A percentile compares a stretch with the other conserved stretches of the same genome.
Evolutionary conservation across 2,797 vertebrate species (phyloP).

Genomic region (Myioborus miniatus): DNA sequence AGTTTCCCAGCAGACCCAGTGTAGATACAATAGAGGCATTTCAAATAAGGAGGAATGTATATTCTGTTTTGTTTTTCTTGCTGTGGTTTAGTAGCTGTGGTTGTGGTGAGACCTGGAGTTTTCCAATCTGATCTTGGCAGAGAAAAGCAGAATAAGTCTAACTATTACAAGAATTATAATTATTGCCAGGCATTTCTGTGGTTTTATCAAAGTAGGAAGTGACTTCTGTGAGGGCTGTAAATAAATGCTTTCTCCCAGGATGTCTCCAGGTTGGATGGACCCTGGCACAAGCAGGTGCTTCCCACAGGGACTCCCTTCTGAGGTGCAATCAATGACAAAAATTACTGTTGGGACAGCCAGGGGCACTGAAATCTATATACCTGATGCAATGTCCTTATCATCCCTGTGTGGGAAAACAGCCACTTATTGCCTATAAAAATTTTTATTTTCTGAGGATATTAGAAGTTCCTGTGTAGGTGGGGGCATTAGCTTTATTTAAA

Average conservation of each 20-base stretch:
- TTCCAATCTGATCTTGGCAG: not conserved
- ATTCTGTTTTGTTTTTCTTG: not conserved
- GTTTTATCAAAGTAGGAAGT: not conserved
- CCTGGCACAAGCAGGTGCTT: not conserved
- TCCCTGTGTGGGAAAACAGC: not conserved
- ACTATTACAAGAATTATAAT: not conserved
- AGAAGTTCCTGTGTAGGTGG: not conserved
- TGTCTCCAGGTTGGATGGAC: not conserved
- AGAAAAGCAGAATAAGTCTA: not conserved
- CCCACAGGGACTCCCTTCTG: not conserved
- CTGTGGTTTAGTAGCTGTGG: not conserved
- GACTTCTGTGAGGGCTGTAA: not conserved
- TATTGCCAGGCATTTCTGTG: not conserved
- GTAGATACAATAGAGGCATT: not conserved
- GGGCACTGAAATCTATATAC: not conserved
- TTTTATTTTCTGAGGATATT: not conserved
- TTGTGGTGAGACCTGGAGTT: not conserved
- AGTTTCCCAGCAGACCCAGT: not conserved
- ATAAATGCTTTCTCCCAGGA: not conserved
- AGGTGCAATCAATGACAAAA: not conserved
- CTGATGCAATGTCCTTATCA: not conserved
- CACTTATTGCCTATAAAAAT: not conserved
- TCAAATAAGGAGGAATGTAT: not conserved
- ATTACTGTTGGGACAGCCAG: not conserved
- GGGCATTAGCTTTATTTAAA: constrained; percentile 29